Evolutionary conservation across 2,797 vertebrate species (phyloP).

Genomic region (Ficedula albicollis): DNA sequence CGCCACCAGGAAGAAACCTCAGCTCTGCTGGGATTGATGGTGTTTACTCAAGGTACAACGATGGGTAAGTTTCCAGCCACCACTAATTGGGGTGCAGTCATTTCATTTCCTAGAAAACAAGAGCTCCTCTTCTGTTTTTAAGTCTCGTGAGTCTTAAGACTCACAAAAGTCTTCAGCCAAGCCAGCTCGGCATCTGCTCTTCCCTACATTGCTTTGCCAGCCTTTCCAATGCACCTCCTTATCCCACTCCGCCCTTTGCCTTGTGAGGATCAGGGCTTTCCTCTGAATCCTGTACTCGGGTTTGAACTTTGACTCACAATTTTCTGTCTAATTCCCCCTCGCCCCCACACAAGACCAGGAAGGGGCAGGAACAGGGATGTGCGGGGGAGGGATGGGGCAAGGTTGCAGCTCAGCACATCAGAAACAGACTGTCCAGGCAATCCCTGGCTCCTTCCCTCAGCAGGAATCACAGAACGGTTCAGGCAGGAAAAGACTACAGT

Average conservation of each 20-base stretch:
- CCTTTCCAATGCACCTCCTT: neutral
- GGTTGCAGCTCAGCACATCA: neutral
- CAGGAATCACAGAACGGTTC: neutral
- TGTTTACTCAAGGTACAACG: neutral
- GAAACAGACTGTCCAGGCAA: neutral
- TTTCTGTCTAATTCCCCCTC: neutral
- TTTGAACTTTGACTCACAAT: neutral
- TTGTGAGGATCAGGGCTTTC: neutral
- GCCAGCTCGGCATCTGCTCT: accelerated
- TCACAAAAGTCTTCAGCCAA: neutral
- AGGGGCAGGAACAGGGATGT: neutral
- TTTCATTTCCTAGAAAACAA: neutral
- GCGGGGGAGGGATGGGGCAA: too few species aligned
- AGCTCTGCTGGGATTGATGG: accelerated
- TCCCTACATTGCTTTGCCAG: neutral
- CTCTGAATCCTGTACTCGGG: neutral
- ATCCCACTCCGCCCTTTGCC: neutral
- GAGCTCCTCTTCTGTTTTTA: neutral
- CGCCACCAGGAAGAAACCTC: neutral
- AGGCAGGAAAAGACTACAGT: neutral
- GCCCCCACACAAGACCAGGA: accelerated
- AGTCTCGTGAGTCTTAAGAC: neutral
- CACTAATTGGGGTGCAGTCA: neutral
- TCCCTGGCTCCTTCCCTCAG: neutral
- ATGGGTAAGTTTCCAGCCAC: neutral